A percentile compares a stretch with the other conserved stretches of the same genome.
Conservation (phyloP, 2,888 invertebrate species). For the Tillus elongatus region DNA sequence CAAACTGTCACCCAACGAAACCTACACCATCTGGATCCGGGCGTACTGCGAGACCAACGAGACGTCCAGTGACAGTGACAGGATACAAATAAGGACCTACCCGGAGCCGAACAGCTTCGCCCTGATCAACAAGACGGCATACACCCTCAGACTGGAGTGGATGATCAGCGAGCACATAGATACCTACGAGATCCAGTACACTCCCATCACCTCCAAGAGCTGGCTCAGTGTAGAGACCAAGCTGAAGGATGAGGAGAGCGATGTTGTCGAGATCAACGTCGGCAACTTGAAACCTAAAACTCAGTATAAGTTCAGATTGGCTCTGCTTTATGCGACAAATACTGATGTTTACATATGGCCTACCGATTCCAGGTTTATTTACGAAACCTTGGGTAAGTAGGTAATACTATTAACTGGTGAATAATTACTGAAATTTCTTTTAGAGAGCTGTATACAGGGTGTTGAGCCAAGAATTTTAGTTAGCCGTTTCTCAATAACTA, state of each 20-base stretch:
- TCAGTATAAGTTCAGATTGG: constrained; percentile 65
- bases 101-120: constrained; percentile 60
- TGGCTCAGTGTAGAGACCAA: constrained; percentile 37
- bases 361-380: constrained; percentile 57
- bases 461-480: too few species aligned
- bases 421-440: too few species aligned
- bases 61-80: constrained; percentile 45
- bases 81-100: constrained; percentile 57
- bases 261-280: constrained; percentile 32
- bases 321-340: constrained; percentile 53
- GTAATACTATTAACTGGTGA: too few species aligned
- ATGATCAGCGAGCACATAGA: constrained; percentile 47
- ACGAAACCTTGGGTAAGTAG: constrained; percentile 67
- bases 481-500: too few species aligned
- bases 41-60: constrained; percentile 62
- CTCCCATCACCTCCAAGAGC: constrained; percentile 41
- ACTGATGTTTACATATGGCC: constrained; percentile 63
- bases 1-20: constrained; percentile 56
- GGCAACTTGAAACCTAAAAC: constrained; percentile 60
- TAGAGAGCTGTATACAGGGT: too few species aligned
- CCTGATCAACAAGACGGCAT: constrained; percentile 48
- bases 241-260: constrained; percentile 24
- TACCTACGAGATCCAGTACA: constrained; percentile 44
- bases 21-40: constrained; percentile 65
- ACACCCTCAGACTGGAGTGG: constrained; percentile 61